Evolutionary conservation across 1,140 invertebrate genomes (phyloP), one percentile per base, ranked within the genome.

Genomic region (Eurosta solidaginis): DNA sequence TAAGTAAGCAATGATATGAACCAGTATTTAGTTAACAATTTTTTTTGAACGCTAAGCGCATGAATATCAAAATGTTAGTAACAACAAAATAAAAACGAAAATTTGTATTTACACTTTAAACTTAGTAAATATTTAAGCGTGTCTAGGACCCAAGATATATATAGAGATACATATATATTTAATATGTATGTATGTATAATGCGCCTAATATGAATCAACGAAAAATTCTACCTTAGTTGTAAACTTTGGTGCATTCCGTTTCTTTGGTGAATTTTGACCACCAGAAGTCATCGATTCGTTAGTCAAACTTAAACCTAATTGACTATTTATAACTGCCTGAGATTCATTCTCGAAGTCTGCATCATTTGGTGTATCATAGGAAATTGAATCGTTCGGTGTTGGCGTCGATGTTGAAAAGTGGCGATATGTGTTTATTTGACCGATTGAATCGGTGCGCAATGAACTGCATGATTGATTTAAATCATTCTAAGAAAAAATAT

Each of bases 141-240:
- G 73, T 44, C 50, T 33, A 59, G 40, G 49, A n/a, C n/a, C n/a
- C n/a, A n/a, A n/a, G n/a, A n/a, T n/a, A n/a, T n/a, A n/a, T n/a
- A n/a, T n/a, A n/a, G n/a, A n/a, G n/a, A n/a, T n/a, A n/a, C n/a
- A n/a, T n/a, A n/a, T n/a, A n/a, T n/a, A n/a, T n/a, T n/a, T n/a
- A n/a, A n/a, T 42, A 49, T 54, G 74, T 73, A 36, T 76, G 80
- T 83, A 79, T 9, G 9, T 22, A 20, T 78, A 80, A 42, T n/a
- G n/a, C 17, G 1, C 6, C n/a, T 73, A 86, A 81, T 85, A 83
- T 59, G 85, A 84, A 79, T 87, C 84, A 83, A 87, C 78, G 83
- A 83, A 86, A 80, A 87, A 80, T 80, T 87, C 85, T 87, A 87
- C 85, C 85, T 87, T 87, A 80, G 85, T 83, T 47, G 81, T 84